These are phyloP conservation scores for Lacerta viridis DNA, from an alignment of 2,797 vertebrate species.

Conservation along the genomic window DNA sequence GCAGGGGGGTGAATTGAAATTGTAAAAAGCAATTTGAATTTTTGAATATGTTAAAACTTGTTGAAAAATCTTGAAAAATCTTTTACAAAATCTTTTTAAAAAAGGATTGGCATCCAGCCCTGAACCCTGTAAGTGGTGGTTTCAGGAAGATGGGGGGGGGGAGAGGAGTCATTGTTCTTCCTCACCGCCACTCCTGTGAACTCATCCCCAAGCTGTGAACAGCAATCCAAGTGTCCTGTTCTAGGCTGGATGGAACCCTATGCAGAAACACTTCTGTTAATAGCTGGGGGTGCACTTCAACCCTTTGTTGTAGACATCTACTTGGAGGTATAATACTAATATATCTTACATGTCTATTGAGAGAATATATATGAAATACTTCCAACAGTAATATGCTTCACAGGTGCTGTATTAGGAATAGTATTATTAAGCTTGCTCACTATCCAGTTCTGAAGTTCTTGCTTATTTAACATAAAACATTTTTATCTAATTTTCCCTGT, in stretches of 20 bases:
- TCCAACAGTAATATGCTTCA: not conserved
- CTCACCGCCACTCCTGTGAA: not conserved
- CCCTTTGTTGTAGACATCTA: not conserved
- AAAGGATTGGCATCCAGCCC: not conserved
- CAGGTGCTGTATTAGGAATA: not conserved
- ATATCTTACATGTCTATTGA: not conserved
- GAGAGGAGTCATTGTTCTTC: not conserved
- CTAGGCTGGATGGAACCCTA: not conserved
- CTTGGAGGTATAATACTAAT: not conserved
- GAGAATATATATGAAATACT: not conserved
- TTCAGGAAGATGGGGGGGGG: not conserved
- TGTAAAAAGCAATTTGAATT: too few relatives aligned
- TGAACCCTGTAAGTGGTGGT: not conserved
- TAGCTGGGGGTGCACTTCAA: not conserved
- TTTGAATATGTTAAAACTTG: too few relatives aligned
- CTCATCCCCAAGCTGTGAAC: too few relatives aligned
- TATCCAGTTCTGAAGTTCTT: not conserved
- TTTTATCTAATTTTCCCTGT: not conserved
- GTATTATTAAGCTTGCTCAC: not conserved
- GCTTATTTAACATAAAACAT: not conserved
- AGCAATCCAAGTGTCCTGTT: not conserved
- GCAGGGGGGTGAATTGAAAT: too few relatives aligned
- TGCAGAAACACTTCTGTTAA: not conserved
- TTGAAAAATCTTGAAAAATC: too few relatives aligned
- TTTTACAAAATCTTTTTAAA: too few relatives aligned